Base-by-base conservation (phyloP, 2,113 vertebrate species). In the Boleophthalmus pectinirostris region DNA sequence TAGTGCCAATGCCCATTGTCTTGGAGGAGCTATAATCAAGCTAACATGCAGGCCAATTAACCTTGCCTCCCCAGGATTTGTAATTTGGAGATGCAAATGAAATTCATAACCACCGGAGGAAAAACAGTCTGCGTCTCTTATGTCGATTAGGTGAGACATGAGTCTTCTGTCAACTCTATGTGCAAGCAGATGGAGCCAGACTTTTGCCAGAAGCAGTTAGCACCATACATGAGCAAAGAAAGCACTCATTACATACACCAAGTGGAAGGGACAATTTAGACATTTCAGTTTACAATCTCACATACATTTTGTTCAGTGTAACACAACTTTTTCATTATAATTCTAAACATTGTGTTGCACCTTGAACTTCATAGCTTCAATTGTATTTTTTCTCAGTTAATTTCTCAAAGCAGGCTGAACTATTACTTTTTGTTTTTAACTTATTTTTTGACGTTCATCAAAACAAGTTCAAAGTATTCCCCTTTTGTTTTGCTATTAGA, bases 101-200 rank as follows among this genome's bases (percentile, higher is more conserved):
- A 86, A 84, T 90, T 87, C 87, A 76, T 84, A 87, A 83, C 75
- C 84, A 90, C 87, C 88, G 84, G 84, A 90, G 80, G 86, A 85
- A 87, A 89, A 87, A 87, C 84, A 84, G 85, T 87, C 80, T 87
- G 78, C 77, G 80, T 84, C 82, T 88, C 79, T 83, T 73, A 76
- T 88, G 87, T 81, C 78, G 79, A 87, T 87, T 87, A 89, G 82
- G 76, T 85, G 76, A 72, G 82, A 84, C 85, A 77, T 21, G 79
- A 87, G 81, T 88, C 69, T 67, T 89, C 81, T 71, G 80, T 87
- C 80, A 85, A 83, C 58, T 73, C 82, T 63, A 16, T 81, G 76
- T 61, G 75, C 49, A 78, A 43, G 82, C 86, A 89, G 86, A 88
- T 87, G 84, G 87, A 80, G 79, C 66, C 69, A 61, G 9, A 45